Evolutionary conservation across 92 coral and sea anemone genomes (phyloP).

Genomic region (Virgularia gustaviana): DNA sequence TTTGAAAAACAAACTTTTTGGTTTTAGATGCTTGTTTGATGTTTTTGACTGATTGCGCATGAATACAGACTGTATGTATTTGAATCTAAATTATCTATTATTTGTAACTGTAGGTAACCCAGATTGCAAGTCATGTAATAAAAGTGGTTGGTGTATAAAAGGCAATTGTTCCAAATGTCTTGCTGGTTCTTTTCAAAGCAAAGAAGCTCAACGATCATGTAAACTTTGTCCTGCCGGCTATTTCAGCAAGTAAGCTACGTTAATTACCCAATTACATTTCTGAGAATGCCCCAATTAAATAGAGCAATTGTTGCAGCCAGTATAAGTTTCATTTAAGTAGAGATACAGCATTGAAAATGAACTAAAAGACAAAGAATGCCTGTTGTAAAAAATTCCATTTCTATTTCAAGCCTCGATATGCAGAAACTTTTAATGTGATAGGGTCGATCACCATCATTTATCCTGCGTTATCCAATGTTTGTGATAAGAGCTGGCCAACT

Average conservation of each 20-base stretch:
- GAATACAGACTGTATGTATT: neutral
- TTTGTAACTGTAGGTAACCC: constrained; percentile 53
- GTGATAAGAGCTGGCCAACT: too few species aligned
- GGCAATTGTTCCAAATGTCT: constrained; percentile 53
- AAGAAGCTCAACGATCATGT: constrained; percentile 2
- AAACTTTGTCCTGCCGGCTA: constrained; percentile 20
- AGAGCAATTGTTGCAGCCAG: neutral
- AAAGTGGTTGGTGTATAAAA: constrained; percentile 56
- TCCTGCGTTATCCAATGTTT: too few species aligned
- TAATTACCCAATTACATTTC: neutral
- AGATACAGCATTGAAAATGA: too few species aligned
- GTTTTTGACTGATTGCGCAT: neutral
- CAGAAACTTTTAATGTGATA: too few species aligned
- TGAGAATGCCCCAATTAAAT: neutral
- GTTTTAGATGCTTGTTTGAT: too few species aligned
- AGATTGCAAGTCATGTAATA: constrained; percentile 54
- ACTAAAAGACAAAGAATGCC: too few species aligned
- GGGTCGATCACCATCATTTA: too few species aligned
- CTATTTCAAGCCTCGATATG: too few species aligned
- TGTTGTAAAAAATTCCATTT: too few species aligned
- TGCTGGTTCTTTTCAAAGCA: constrained; percentile 42
- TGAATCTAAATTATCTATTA: neutral
- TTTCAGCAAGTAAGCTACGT: constrained; percentile 17
- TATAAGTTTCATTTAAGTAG: too few species aligned
- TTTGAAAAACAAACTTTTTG: too few species aligned